These are phyloP conservation scores for Archocentrus centrarchus DNA, from an alignment of 2,113 vertebrate species.

Conservation along the genomic window DNA sequence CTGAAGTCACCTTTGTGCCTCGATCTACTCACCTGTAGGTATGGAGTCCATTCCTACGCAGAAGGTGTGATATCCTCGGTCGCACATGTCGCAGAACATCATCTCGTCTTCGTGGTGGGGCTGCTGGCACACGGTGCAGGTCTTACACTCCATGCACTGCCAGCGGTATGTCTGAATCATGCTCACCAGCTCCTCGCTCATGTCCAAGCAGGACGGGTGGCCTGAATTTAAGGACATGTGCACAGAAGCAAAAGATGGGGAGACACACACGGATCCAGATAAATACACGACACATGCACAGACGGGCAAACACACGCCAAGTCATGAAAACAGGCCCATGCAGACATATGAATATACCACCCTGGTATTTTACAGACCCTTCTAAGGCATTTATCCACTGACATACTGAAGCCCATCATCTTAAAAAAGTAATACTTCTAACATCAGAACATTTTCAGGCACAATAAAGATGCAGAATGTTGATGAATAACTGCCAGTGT, in stretches of 20 bases:
- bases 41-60: constrained; percentile 95
- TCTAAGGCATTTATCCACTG: not conserved
- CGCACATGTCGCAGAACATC: constrained; percentile 99
- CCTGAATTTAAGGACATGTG: constrained; percentile 78
- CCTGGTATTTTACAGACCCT: not conserved
- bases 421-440: not conserved
- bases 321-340: not conserved
- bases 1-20: not conserved
- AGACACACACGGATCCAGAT: not conserved
- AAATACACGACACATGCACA: not conserved
- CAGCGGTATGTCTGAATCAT: constrained; percentile 97
- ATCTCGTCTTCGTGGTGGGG: constrained; percentile 99
- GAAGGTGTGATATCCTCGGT: constrained; percentile 97
- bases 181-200: constrained; percentile 89
- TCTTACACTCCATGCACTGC: constrained; percentile 99
- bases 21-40: constrained; percentile 88
- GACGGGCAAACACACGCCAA: not conserved
- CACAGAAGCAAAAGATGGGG: not conserved
- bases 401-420: not conserved
- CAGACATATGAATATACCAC: not conserved
- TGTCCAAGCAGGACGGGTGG: constrained; percentile 97
- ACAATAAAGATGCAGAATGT: not conserved
- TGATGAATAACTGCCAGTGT: not conserved
- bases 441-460: not conserved
- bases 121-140: constrained; percentile 94